Conservation (phyloP, 2,113 vertebrate genomes). For the Glareola pratincola region DNA sequence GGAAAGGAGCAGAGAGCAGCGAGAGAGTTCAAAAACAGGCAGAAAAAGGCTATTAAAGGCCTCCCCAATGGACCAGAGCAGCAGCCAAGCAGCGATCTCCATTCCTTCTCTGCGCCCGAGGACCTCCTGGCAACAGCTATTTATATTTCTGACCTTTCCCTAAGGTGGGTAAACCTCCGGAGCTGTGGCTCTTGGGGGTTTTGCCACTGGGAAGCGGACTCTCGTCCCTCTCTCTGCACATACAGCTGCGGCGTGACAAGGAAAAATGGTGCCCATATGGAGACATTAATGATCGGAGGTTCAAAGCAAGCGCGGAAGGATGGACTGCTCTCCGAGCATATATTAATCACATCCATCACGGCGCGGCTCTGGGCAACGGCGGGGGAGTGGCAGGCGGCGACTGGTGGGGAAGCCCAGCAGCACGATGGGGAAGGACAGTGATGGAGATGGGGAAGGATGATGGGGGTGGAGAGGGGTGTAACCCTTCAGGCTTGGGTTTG, state of each 20-base stretch:
- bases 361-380: not conserved
- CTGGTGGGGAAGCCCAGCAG: not conserved
- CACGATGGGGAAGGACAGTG: not conserved
- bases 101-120: not conserved
- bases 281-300: slow-evolving; percentile 39
- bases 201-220: not conserved
- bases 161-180: not conserved
- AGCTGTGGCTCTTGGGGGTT: not conserved
- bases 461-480: not conserved
- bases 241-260: slow-evolving; percentile 33
- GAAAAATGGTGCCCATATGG: slow-evolving; percentile 61
- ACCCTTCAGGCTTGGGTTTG: rapidly evolving
- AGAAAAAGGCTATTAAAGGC: not conserved
- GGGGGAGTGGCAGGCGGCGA: not conserved
- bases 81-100: not conserved
- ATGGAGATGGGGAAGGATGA: not conserved
- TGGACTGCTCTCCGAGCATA: not conserved
- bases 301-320: slow-evolving; percentile 40
- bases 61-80: not conserved
- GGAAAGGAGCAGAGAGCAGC: not conserved
- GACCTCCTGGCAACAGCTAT: slow-evolving; percentile 17
- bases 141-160: slow-evolving; percentile 28
- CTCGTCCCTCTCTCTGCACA: not conserved
- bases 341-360: slow-evolving; percentile 48
- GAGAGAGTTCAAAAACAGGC: not conserved